These are phyloP conservation scores for Pimpla rufipes DNA, from an alignment of 2,888 invertebrate species.

Conservation along the genomic window DNA sequence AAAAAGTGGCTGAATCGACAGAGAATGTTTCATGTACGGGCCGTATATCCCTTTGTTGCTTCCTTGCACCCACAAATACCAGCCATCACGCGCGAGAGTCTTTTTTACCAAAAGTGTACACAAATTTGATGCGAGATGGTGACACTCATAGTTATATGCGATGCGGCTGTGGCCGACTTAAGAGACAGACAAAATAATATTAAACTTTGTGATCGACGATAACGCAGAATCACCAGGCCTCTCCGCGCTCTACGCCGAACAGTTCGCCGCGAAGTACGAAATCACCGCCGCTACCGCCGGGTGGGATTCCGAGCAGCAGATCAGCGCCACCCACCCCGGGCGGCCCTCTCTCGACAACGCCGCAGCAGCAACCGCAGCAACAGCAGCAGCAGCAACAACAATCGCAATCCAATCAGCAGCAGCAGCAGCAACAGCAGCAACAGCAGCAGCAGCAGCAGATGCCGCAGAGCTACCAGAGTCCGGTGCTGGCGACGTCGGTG, in stretches of 20 bases:
- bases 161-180: too few species aligned
- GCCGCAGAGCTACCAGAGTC: slow-evolving; percentile 83
- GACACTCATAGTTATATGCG: too few species aligned
- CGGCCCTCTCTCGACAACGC: slow-evolving; percentile 80
- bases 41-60: too few species aligned
- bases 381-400: slow-evolving; percentile 78
- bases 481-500: slow-evolving; percentile 79
- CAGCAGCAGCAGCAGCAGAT: slow-evolving; percentile 79
- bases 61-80: too few species aligned
- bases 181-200: too few species aligned
- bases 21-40: too few species aligned
- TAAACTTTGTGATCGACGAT: slow-evolving; percentile 57
- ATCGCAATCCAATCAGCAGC: slow-evolving; percentile 73
- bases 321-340: slow-evolving; percentile 87
- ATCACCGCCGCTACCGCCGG: slow-evolving; percentile 92
- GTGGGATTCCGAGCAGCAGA: slow-evolving; percentile 85
- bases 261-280: slow-evolving; percentile 95
- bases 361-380: slow-evolving; percentile 78
- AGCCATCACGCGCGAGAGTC: too few species aligned
- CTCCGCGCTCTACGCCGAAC: slow-evolving; percentile 94
- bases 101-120: too few species aligned
- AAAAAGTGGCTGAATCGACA: too few species aligned
- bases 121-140: too few species aligned
- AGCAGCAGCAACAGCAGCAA: slow-evolving; percentile 74
- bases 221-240: slow-evolving; percentile 92